Base-by-base conservation (phyloP, 2,797 vertebrate genomes). In the Dryobates pubescens region DNA sequence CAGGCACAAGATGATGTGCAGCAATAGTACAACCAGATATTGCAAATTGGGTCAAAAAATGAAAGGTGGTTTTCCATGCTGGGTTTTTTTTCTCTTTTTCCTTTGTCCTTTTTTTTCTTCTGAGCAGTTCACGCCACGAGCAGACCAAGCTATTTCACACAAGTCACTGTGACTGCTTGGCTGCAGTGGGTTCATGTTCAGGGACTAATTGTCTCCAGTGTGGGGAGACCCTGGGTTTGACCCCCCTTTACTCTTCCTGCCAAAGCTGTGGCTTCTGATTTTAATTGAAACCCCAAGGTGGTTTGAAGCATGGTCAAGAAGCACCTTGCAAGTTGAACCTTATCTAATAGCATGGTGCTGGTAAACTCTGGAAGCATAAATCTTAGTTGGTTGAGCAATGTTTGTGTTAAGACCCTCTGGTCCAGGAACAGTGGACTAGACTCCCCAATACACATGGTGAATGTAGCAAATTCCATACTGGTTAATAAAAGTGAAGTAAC, bases 241-340 rank as follows among this genome's bases (percentile, higher is more conserved):
- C 76, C 95, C 73, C 54, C 17, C 2, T 6, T 45, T 20, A 54
- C 87, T 95, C 91, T 96, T 92, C 80, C 94, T 90, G 69, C 82
- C 81, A 70, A 70, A 93, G 80, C 92, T 83, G n/a, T 2, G 77
- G 53, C 93, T 96, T 96, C 82, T 51, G 79, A 73, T 94, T 97
- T 96, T 93, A 91, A 95, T 94, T 17, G 32, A 96, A 97, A 92
- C 77, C 90, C 81, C 36, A 62, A 63, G 96, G 80, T 92, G 19
- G 62, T 97, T 93, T 96, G 84, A 77, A 96, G 94, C 86, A 30
- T 93, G 96, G 97, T 97, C 97, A 95, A 88, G 95, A 94, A 93
- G 86, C 81, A 94, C 96, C 97, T 98, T 97, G 96, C 95, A 97
- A 96, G 90, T 90, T 71, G 82, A 98, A 95, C 96, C 95, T 91